Base-by-base conservation (phyloP, 2,888 invertebrate genomes). In the Piscicola geometra region DNA sequence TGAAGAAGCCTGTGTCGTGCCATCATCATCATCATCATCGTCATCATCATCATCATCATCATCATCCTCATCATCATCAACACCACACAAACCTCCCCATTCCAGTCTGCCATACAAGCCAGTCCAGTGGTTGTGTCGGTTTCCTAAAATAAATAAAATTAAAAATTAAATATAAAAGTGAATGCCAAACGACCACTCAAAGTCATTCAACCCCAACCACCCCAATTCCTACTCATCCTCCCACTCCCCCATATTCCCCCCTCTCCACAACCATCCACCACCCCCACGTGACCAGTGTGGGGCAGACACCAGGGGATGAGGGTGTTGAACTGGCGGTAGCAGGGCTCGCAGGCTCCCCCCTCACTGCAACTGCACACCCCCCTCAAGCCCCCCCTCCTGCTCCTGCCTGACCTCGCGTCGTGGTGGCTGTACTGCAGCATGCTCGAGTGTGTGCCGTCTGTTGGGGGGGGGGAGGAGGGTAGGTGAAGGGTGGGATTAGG, bases 281-380 rank as follows among this genome's bases (percentile, higher is more conserved):
- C 15, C 15, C 41, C 41, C 41, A 5, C 41, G 9, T 15, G 9
- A 56, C 60, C 92, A 0, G 93, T 93, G 84, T 93, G 93, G 15
- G 93, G 92, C 80, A 93, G 87, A 83, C 93, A 93, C 93, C 93
- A 93, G 0, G 93, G 93, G 75, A 93, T 91, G 78, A 93, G 86
- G 2, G 93, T 93, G 85, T 91, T 90, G 84, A 90, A 90, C 87
- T 93, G 93, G 77, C 90, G 88, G 85, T 91, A 91, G 78, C 87
- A 85, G 0, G 90, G 88, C 82, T 90, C 89, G 85, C 93, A 93
- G 0, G 67, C 32, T 33, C 82, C 82, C 3, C 88, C 87, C 70
- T 81, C 82, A 0, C 90, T 90, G 86, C 93, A 93, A 0, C 88
- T 87, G 84, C 93, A 93, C 71, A 93, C 93, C 15, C 93, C 93